Evolutionary conservation across 2,797 vertebrate species (phyloP).

Genomic region (Sebastes dallii): DNA sequence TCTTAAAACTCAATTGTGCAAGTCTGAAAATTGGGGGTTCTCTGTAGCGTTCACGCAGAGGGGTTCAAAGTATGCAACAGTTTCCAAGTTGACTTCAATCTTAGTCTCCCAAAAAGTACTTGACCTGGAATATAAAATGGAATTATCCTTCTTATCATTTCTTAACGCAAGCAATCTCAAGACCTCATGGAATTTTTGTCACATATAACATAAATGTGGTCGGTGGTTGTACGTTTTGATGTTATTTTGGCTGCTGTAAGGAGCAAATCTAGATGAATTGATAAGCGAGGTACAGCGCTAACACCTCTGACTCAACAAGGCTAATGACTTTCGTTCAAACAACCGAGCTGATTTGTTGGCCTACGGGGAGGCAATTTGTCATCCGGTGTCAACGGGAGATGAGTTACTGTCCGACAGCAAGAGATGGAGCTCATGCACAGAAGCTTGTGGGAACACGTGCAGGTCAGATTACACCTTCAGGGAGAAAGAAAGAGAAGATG

Average conservation of each 20-base stretch:
- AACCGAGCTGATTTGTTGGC: background rate
- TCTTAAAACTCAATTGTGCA: slow-evolving; percentile 25
- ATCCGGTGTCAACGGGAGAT: slow-evolving; percentile 26
- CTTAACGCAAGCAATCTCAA: background rate
- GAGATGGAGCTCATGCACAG: background rate
- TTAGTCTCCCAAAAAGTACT: background rate
- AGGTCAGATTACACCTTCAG: slow-evolving; percentile 47
- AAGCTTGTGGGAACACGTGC: slow-evolving; percentile 13
- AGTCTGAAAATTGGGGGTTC: background rate
- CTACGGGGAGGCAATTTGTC: slow-evolving; percentile 54
- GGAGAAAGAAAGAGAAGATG: background rate
- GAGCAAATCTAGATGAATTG: background rate
- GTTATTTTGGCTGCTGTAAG: background rate
- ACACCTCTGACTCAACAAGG: background rate
- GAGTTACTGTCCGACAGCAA: slow-evolving; percentile 32
- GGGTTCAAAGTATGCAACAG: background rate
- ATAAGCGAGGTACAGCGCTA: background rate
- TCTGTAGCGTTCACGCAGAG: background rate
- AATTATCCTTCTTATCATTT: background rate
- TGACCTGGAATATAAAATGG: background rate
- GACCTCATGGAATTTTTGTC: background rate
- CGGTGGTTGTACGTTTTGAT: too few species aligned
- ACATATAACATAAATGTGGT: background rate
- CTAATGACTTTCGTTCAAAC: background rate
- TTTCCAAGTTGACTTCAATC: background rate